Percentiles rank a stretch among this genome's conserved stretches.
Evolutionary conservation across 30 jellyfish, hydroid and myxozoan genomes (phyloP).

Genomic region (Phacellophora camtschatica): DNA sequence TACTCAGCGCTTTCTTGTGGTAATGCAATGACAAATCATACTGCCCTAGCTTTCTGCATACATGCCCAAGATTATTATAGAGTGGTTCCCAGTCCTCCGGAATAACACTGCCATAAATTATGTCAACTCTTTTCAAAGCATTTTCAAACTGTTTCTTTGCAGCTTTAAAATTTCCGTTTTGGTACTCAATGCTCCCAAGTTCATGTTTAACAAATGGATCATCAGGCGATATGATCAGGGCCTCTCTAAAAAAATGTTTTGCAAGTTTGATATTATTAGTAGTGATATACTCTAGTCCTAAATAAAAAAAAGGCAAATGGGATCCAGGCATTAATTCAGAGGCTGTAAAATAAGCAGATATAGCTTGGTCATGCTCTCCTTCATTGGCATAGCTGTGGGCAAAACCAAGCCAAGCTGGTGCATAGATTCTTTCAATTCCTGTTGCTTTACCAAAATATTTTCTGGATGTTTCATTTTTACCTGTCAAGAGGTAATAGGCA

Average conservation of each 20-base stretch:
- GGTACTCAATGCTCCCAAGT: conserved; percentile 82
- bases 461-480: conserved; percentile 80
- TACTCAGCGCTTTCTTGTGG: conserved; percentile 67
- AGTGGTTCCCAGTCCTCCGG: conserved; percentile 94
- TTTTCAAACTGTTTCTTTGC: conserved; percentile 70
- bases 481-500: conserved; percentile 76
- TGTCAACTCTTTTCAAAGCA: conserved; percentile 63
- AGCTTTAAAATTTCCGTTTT: conserved; percentile 73
- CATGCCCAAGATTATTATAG: conserved; percentile 87
- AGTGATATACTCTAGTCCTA: conserved; percentile 79
- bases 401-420: conserved; percentile 98
- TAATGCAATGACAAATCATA: conserved; percentile 60
- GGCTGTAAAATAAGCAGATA: conserved; percentile 87
- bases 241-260: conserved; percentile 73
- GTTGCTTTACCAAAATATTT: conserved; percentile 93
- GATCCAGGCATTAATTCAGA: conserved; percentile 95
- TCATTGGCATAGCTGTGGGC: conserved; percentile 96
- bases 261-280: conserved; percentile 80
- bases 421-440: conserved; percentile 65
- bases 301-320: conserved; percentile 77
- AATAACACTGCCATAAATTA: conserved; percentile 2
- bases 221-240: conserved; percentile 83
- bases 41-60: conserved; percentile 57
- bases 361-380: conserved; percentile 97
- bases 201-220: conserved; percentile 88